Conservation (phyloP, 2,797 vertebrate genomes). For the Coranthus polyacanthus region DNA sequence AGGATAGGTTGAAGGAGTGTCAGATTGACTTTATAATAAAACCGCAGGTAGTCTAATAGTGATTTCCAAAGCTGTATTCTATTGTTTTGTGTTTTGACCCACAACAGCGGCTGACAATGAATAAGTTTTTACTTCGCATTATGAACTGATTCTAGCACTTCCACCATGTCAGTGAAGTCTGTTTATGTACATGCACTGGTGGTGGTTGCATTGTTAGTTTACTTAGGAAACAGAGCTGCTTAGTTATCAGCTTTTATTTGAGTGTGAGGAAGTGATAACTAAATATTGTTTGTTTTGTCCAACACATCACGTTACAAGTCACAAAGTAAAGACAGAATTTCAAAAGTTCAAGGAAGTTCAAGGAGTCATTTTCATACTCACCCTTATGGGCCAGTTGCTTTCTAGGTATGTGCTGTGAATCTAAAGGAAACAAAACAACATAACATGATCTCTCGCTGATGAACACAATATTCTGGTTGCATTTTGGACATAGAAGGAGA, state of each 20-base stretch:
- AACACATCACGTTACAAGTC: neutral
- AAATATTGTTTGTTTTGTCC: no score
- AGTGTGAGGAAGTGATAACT: neutral
- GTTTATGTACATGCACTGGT: conserved; percentile 6
- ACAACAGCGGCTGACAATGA: neutral
- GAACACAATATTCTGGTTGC: no score
- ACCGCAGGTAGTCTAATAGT: no score
- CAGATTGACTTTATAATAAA: no score
- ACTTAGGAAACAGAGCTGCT: conserved; percentile 8
- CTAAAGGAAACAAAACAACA: conserved; percentile 73
- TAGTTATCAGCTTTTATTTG: neutral
- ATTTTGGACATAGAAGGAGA: no score
- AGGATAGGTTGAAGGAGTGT: no score
- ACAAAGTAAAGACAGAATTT: no score
- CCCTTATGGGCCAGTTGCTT: conserved; percentile 98
- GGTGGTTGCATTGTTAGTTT: neutral
- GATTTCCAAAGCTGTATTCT: no score
- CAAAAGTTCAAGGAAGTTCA: no score
- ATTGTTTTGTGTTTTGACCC: no score
- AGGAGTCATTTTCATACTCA: conserved; percentile 75
- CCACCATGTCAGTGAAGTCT: neutral
- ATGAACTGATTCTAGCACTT: neutral
- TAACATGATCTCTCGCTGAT: neutral
- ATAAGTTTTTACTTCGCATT: neutral
- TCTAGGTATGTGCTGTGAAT: conserved; percentile 98